Base-by-base conservation (phyloP, 2,797 vertebrate species). In the Cuculus canorus region DNA sequence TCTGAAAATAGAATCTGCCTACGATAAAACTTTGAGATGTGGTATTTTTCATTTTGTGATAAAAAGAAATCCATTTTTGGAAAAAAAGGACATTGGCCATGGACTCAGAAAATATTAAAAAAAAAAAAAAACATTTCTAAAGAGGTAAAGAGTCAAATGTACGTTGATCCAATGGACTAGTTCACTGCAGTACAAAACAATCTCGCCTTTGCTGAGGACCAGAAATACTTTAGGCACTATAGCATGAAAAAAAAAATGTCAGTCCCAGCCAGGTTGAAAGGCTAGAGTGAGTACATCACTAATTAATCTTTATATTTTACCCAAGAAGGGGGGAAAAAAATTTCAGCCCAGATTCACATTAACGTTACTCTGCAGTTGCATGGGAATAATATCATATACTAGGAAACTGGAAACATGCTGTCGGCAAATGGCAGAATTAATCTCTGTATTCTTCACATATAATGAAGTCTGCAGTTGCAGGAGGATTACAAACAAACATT, bases 1-100 rank as follows among this genome's bases (percentile, higher is more conserved):
- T 96, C 97, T 87, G 91, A 97, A 97, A 96, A 95, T 90, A 96
- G 96, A 97, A 98, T 97, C 95, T 96, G 94, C 92, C 90, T 79
- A 88, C 66, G 93, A 97, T 95, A 96, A 94, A 90, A 95, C 66
- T 96, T 97, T 96, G 86, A 96, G 95, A 96, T 94, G 92, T 93
- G 94, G 92, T 86, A 64, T 71, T 91, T 93, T 54, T 83, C 81
- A 82, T 71, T 92, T 91, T 78, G 71, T 64, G 86, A 97, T 91
- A 69, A 89, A 95, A 97, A 94, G 68, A 96, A 85, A 89, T 88
- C 64, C n/a, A 32, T 80, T 57, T 86, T 91, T 88, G 93, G 22
- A 11, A 79, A 82, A 82, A 95, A 91, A n/a, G 59, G 54, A 63
- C 37, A 93, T 17, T 45, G 93, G 86, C 91, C 53, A 39, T 7